Evolutionary conservation across 2,797 vertebrate genomes (phyloP).

Genomic region (Propithecus deckenii): DNA sequence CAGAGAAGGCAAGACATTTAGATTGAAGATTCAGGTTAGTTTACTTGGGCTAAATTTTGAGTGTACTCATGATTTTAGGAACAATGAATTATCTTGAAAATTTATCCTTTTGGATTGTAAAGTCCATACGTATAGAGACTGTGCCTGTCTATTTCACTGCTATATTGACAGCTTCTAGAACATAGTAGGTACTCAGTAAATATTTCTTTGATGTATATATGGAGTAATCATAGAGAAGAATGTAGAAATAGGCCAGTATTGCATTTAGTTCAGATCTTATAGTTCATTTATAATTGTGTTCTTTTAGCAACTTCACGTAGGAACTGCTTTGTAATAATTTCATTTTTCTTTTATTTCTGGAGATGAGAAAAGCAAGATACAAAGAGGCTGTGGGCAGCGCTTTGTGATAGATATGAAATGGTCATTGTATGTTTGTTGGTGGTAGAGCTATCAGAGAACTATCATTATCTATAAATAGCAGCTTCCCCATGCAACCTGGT

Average conservation of each 20-base stretch:
- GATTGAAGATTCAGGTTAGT: background rate
- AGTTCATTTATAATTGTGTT: background rate
- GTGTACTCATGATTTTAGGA: background rate
- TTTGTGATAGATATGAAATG: background rate
- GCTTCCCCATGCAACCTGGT: background rate
- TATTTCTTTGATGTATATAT: background rate
- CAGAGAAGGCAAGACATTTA: background rate
- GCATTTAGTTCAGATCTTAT: background rate
- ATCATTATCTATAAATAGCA: background rate
- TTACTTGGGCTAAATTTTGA: background rate
- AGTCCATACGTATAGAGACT: background rate
- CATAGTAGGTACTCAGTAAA: background rate
- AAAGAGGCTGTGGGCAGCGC: background rate
- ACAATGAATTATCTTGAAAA: background rate
- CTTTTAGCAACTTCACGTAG: slow-evolving; percentile 10
- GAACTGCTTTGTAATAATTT: background rate
- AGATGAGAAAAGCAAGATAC: background rate
- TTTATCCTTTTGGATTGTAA: slow-evolving; percentile 10
- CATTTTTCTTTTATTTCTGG: background rate
- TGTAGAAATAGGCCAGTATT: background rate
- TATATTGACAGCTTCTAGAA: background rate
- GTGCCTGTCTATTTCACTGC: background rate
- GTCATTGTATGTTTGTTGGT: background rate
- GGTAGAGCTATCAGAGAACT: background rate
- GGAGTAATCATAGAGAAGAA: background rate